Percentiles rank a stretch among this genome's conserved stretches.
phyloP scores from a whole-genome alignment of 1,140 invertebrate genomes.

The Ceratosolen fusciceps region DNA sequence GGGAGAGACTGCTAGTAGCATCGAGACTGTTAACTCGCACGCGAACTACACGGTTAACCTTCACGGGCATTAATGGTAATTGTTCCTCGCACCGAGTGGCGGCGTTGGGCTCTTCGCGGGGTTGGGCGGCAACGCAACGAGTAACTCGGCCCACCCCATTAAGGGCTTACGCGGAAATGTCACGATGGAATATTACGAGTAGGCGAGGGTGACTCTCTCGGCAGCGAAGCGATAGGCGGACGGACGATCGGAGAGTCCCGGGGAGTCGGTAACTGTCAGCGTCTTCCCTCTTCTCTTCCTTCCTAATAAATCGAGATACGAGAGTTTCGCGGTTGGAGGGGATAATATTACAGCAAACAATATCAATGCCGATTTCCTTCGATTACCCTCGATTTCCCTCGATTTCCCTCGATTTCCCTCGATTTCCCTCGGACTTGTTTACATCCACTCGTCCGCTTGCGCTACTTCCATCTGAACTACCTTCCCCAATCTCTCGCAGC shows the following conservation, averaged over 20 bases:
- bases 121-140: slow-evolving; percentile 41
- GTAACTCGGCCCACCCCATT: slow-evolving; percentile 40
- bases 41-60: slow-evolving; percentile 47
- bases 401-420: no score
- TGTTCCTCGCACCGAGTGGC: slow-evolving; percentile 38
- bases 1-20: slow-evolving; percentile 5
- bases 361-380: no score
- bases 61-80: slow-evolving; percentile 50
- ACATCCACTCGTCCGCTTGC: no score
- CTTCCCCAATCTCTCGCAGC: no score
- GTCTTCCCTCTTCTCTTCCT: no score
- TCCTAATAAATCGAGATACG: no score
- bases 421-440: no score
- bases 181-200: slow-evolving; percentile 49
- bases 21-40: slow-evolving; percentile 47
- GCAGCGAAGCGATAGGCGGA: slow-evolving; percentile 30
- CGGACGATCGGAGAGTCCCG: not conserved
- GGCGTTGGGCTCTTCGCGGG: not conserved
- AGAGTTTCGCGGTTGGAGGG: no score
- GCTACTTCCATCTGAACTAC: no score
- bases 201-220: slow-evolving; percentile 43
- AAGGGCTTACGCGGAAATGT: slow-evolving; percentile 46
- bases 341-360: no score
- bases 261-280: slow-evolving; percentile 29
- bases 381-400: no score